Percentiles rank a stretch among this genome's conserved stretches.
Conservation (phyloP, 92 coral and sea anemone species). For the Actinernus sp. region DNA sequence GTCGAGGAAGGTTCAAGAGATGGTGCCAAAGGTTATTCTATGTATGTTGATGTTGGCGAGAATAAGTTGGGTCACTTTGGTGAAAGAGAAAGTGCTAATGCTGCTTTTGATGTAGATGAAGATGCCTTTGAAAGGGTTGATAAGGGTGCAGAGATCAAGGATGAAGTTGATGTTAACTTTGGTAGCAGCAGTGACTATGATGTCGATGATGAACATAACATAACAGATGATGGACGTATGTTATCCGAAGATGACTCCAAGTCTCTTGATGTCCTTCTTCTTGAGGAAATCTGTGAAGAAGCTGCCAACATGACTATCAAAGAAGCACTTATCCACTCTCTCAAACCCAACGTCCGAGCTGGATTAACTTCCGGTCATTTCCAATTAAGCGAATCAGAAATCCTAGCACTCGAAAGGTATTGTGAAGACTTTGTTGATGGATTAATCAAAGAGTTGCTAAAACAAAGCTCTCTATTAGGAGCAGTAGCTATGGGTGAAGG, state of each 20-base stretch:
- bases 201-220: neutral
- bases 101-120: neutral
- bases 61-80: neutral
- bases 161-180: neutral
- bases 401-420: conserved; percentile 73
- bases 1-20: neutral
- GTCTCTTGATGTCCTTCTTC: conserved; percentile 16
- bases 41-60: neutral
- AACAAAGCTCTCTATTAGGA: conserved; percentile 14
- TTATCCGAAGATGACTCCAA: conserved; percentile 7
- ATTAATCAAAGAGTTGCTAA: conserved; percentile 62
- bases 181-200: neutral
- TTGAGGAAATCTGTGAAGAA: conserved; percentile 88
- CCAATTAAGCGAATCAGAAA: conserved; percentile 72
- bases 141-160: neutral
- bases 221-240: too few relatives aligned
- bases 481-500: neutral
- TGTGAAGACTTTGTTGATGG: conserved; percentile 83
- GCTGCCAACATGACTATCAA: conserved; percentile 91
- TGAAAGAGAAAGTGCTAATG: neutral
- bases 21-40: conserved; percentile 3
- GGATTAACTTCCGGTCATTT: conserved; percentile 69
- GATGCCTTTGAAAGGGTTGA: neutral
- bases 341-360: conserved; percentile 79
- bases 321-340: conserved; percentile 80